Percentiles rank a stretch among this genome's conserved stretches.
Conservation (phyloP, 2,888 invertebrate genomes). For the Scaptomyza cyrtandrae region DNA sequence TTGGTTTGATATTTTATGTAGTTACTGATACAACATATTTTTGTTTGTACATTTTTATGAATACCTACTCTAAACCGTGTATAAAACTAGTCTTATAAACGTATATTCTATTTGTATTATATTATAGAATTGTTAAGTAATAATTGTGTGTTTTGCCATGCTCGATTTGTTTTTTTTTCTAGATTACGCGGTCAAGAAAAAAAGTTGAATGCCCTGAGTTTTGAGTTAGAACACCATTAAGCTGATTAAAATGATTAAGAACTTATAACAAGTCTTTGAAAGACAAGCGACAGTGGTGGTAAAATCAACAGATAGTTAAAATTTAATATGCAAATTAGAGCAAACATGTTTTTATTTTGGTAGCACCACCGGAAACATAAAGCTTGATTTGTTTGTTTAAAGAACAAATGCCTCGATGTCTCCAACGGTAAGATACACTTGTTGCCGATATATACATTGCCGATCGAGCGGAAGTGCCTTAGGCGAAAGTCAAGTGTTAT, state of each 20-base stretch:
- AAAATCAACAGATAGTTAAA: conserved; percentile 11
- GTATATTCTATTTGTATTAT: conserved; percentile 34
- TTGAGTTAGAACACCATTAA: conserved; percentile 39
- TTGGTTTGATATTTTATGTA: too few species aligned
- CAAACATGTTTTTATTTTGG: conserved; percentile 21
- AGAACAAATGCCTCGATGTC: conserved; percentile 38
- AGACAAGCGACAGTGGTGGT: conserved; percentile 20
- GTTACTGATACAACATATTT: not conserved
- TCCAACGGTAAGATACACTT: conserved; percentile 15
- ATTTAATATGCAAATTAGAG: conserved; percentile 66
- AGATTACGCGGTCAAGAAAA: conserved; percentile 28
- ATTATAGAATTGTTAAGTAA: conserved; percentile 33
- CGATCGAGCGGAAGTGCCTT: conserved; percentile 61
- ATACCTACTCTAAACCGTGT: not conserved
- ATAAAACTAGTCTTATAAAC: conserved; percentile 17
- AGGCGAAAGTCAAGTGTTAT: conserved; percentile 66
- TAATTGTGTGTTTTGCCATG: conserved; percentile 6
- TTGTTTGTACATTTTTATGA: not conserved
- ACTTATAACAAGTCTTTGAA: conserved; percentile 40
- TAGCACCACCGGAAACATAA: conserved; percentile 65
- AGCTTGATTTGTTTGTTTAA: conserved; percentile 1
- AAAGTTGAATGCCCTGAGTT: conserved; percentile 72
- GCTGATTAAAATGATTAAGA: conserved; percentile 63
- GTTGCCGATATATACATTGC: conserved; percentile 19
- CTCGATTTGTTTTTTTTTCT: conserved; percentile 1